phyloP scores from a whole-genome alignment of 2,888 invertebrate species.

The Siphlonurus alternatus region DNA sequence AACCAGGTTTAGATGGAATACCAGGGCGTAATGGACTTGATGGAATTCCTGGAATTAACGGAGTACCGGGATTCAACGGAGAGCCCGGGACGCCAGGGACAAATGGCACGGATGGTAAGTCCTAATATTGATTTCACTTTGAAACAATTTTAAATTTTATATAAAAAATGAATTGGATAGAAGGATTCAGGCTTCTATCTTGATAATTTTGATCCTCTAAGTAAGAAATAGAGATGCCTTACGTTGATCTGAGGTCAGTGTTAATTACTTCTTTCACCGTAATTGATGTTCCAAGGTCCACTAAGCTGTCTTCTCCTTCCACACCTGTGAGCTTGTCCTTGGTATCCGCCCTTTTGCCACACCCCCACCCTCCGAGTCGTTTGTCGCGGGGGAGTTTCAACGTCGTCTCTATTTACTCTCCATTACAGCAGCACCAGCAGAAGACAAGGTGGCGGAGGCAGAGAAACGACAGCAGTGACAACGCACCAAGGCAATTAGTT shows the following conservation, averaged over 20 bases:
- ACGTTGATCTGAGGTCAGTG: not conserved
- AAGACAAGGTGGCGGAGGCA: too few relatives aligned
- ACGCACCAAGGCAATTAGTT: not conserved
- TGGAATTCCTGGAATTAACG: constrained; percentile 57
- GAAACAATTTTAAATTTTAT: too few relatives aligned
- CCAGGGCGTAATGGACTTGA: constrained; percentile 52
- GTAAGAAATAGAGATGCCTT: not conserved
- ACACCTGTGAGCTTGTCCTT: not conserved
- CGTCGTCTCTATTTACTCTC: not conserved
- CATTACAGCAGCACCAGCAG: too few relatives aligned
- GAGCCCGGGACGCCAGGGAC: constrained; percentile 34
- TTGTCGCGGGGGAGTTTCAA: not conserved
- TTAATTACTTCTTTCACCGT: not conserved
- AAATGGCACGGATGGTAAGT: constrained; percentile 49
- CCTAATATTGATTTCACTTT: not conserved
- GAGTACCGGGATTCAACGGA: constrained; percentile 28
- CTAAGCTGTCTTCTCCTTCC: not conserved
- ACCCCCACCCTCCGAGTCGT: not conserved
- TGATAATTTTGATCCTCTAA: too few relatives aligned
- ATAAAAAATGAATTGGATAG: too few relatives aligned
- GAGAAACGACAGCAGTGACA: too few relatives aligned
- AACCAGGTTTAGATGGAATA: constrained; percentile 75
- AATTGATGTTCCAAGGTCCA: not conserved
- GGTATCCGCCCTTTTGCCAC: not conserved
- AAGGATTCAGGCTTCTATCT: too few relatives aligned